Evolutionary conservation across 2,797 vertebrate genomes (phyloP), one percentile per base, ranked within the genome.

Genomic region (Nannoperca australis): DNA sequence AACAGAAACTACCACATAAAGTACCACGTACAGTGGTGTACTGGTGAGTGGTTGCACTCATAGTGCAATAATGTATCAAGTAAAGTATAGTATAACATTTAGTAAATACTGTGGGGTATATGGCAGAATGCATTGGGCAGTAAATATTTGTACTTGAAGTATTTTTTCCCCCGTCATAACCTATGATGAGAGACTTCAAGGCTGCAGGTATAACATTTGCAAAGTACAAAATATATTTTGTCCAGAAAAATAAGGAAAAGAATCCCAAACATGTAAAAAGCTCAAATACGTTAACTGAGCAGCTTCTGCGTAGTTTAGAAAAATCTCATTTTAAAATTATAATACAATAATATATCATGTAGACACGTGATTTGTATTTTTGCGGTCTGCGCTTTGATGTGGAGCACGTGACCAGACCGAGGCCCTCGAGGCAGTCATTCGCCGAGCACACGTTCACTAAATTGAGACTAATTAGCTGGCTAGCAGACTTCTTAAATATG

Each of bases 391-490:
- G 1, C 56, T 88, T 18, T 90, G 87, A 91, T 79, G 79, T 50
- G 8, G 32, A 36, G 78, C 91, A 87, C 91, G 89, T 93, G 92
- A 75, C 4, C 76, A 7, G 17, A 17, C 13, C 0, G 47, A 2
- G 73, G 63, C 73, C 61, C 78, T 36, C 44, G 60, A n/a, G 73
- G n/a, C 36, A 1, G 13, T 17, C 45, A 69, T 79, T 78, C 2
- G 83, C n/a, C 3, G 20, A 69, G 72, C 93, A 14, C 93, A 94
- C 89, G 89, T 95, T 93, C 63, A 34, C 5, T 9, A n/a, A 64
- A 90, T 95, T 86, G 82, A 78, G 53, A 15, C 74, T 91, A 92
- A 94, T 94, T 90, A 89, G 63, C 61, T 0, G 59, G 55, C 17
- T n/a, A 50, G 64, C 82, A 56, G 50, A 78, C 74, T 62, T 87